phyloP scores from a whole-genome alignment of 2,888 invertebrate species.

The Aleiodes testaceus region DNA sequence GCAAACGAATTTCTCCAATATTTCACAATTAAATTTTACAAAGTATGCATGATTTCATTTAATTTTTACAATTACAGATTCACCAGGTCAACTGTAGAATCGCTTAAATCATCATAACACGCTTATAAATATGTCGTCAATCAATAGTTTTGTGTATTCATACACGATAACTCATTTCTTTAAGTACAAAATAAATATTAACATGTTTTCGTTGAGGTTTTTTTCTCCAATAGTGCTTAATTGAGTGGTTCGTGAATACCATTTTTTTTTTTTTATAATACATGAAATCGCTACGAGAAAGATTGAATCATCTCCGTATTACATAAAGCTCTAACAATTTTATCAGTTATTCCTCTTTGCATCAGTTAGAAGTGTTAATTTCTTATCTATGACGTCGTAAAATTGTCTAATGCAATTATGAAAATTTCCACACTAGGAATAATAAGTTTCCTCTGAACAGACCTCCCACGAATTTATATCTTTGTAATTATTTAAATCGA shows the following conservation, averaged over 20 bases:
- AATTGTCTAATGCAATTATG: no score
- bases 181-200: not conserved
- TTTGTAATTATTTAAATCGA: not conserved
- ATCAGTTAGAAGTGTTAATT: no score
- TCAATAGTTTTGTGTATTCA: slow-evolving; percentile 3
- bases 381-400: no score
- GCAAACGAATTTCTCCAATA: not conserved
- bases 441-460: not conserved
- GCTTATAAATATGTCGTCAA: slow-evolving; percentile 23
- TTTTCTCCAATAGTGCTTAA: not conserved
- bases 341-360: no score
- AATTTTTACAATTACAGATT: slow-evolving; percentile 23
- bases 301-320: no score
- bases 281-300: no score
- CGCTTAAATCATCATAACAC: slow-evolving; percentile 26
- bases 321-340: no score
- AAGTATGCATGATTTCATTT: not conserved
- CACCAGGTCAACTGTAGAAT: slow-evolving; percentile 16
- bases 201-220: not conserved
- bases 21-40: slow-evolving; percentile 2
- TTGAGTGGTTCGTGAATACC: not conserved
- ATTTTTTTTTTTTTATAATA: no score
- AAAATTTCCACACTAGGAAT: no score
- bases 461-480: slow-evolving; percentile 28
- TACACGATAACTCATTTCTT: slow-evolving; percentile 2